Percentiles rank a stretch among this genome's conserved stretches.
Evolutionary conservation across 2,113 vertebrate species (phyloP).

Genomic region (Sorex araneus): DNA sequence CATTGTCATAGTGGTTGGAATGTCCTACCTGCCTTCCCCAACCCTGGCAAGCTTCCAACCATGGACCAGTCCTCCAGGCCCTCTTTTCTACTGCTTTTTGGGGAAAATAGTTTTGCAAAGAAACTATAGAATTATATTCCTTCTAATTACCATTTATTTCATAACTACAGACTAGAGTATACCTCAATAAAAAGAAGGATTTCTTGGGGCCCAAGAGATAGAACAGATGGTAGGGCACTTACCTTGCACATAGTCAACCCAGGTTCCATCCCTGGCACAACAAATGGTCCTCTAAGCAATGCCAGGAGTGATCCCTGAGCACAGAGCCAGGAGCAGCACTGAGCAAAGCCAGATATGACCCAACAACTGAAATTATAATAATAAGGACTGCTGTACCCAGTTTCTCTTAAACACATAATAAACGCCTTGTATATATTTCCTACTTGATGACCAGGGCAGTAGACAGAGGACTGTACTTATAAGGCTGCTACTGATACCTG

Average conservation of each 20-base stretch:
- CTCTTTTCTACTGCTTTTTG: neutral
- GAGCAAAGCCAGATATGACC: too few species aligned
- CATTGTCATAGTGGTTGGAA: too few species aligned
- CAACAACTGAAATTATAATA: too few species aligned
- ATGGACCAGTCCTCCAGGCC: too few species aligned
- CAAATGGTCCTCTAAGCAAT: too few species aligned
- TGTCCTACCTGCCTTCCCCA: too few species aligned
- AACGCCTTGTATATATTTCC: neutral
- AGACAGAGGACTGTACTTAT: neutral
- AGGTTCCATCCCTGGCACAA: too few species aligned
- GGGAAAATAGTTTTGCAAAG: conserved; percentile 8
- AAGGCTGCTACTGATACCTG: neutral
- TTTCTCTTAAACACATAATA: neutral
- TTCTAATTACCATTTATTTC: neutral
- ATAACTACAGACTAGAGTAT: conserved; percentile 39
- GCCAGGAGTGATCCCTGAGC: too few species aligned
- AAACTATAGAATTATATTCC: neutral
- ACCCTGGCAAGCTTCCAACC: too few species aligned
- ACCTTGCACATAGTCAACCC: too few species aligned
- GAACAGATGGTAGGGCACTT: too few species aligned
- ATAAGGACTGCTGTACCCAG: neutral
- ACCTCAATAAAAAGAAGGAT: neutral
- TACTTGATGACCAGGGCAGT: neutral
- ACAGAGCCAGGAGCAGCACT: too few species aligned
- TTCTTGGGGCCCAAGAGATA: neutral